Conservation (phyloP, 2,797 vertebrate genomes). For the Sebastes vulpes region DNA sequence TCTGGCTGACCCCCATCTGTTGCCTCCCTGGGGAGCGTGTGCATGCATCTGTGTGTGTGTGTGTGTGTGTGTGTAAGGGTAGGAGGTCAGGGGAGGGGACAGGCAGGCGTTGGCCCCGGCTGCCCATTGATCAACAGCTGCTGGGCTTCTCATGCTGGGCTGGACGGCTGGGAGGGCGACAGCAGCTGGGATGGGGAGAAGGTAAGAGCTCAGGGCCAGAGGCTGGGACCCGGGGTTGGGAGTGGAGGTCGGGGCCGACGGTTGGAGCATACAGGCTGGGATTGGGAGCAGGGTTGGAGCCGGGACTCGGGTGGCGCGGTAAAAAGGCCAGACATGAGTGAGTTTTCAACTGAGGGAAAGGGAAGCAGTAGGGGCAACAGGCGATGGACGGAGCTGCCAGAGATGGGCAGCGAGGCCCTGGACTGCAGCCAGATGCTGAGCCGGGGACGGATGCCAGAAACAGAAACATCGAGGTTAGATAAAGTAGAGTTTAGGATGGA, state of each 20-base stretch:
- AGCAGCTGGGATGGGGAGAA: constrained; percentile 77
- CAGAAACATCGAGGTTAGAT: constrained; percentile 47
- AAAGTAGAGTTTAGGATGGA: background rate
- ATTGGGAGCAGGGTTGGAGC: constrained; percentile 11
- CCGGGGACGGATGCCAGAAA: constrained; percentile 35
- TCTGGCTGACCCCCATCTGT: constrained; percentile 87
- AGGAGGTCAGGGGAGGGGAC: constrained; percentile 76
- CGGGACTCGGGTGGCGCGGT: background rate
- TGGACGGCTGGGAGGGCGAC: constrained; percentile 80
- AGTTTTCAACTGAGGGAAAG: constrained; percentile 31
- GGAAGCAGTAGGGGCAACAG: constrained; percentile 38
- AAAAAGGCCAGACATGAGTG: constrained; percentile 34
- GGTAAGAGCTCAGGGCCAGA: constrained; percentile 64
- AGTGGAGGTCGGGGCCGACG: constrained; percentile 23
- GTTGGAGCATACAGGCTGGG: background rate
- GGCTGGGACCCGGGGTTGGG: constrained; percentile 48
- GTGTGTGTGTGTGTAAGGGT: constrained; percentile 56
- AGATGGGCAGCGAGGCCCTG: constrained; percentile 28
- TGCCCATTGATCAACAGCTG: constrained; percentile 88
- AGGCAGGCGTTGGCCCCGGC: constrained; percentile 84
- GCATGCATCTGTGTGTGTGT: constrained; percentile 54
- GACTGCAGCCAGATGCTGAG: constrained; percentile 64
- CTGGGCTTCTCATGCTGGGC: constrained; percentile 85
- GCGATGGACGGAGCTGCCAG: constrained; percentile 43
- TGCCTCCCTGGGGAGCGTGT: constrained; percentile 80